Evolutionary conservation across 1,140 invertebrate species (phyloP), one percentile per base, ranked within the genome.

Genomic region (Drosophila repletoides): DNA sequence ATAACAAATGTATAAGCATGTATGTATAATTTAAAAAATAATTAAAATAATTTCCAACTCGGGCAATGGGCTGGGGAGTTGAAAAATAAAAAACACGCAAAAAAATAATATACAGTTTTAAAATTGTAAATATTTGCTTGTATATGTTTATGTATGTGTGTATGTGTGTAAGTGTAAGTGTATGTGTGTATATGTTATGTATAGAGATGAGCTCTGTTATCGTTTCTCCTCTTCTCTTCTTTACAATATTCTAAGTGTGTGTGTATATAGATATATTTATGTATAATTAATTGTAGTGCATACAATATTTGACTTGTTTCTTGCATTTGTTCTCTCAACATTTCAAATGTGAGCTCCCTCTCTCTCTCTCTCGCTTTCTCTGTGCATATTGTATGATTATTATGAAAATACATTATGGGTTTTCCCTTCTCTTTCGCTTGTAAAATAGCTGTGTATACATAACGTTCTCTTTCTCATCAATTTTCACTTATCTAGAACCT

Each of bases 1-100:
- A 84, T 84, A 84, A 84, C 79, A 84, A 83, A 75, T 84, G 61
- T 61, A 34, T 72, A 56, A 49, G 59, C 38, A 58, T 75, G 53
- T 68, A 52, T 68, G 29, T 69, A 65, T 81, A 56, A 66, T 52
- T 70, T 38, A 72, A 71, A 71, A 67, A 66, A 73, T 72, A 65
- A 61, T 71, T 76, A 71, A 74, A 76, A 83, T 77, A 73, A 59
- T 64, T 61, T 61, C 51, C 76, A 80, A 75, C 76, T 73, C 69
- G 69, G 74, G 60, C 76, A 81, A 74, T 66, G 66, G 56, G 70
- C 52, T 64, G 49, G 14, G 41, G 66, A 75, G 65, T 70, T 70
- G 69, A 45, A 31, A 43, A 43, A 63, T 70, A 66, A 64, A 45
- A 31, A 43, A 43, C 59, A 61, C 43, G 28, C 38, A 58, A 52